Evolutionary conservation across 2,113 vertebrate species (phyloP).

Genomic region (Andinoacara biseriatus): DNA sequence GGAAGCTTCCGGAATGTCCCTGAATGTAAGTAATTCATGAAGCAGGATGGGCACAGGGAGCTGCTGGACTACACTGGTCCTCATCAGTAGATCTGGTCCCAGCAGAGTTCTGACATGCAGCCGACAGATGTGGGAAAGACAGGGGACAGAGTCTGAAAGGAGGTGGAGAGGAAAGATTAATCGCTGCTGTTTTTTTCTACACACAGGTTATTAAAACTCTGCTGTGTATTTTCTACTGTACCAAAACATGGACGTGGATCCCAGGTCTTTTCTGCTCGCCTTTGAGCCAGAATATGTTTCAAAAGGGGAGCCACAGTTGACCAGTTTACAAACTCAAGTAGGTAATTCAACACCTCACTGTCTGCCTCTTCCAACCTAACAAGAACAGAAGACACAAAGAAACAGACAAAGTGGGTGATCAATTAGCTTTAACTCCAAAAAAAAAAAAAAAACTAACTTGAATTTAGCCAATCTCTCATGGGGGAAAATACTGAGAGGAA

Average conservation of each 20-base stretch:
- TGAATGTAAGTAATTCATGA: conserved; percentile 74
- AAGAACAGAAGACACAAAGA: conserved; percentile 5
- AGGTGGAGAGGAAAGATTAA: background rate
- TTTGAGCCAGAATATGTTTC: conserved; percentile 75
- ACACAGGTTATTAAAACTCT: background rate
- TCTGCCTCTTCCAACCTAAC: conserved; percentile 79
- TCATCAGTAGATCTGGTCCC: conserved; percentile 68
- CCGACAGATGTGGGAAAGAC: conserved; percentile 76
- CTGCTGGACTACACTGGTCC: conserved; percentile 53
- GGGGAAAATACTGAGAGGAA: background rate
- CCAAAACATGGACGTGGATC: conserved; percentile 76
- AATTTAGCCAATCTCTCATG: too few relatives aligned
- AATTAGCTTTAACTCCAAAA: background rate
- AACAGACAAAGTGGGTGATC: background rate
- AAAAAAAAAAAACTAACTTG: too few relatives aligned
- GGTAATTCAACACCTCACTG: conserved; percentile 79
- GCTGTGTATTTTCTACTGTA: conserved; percentile 54
- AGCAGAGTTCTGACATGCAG: conserved; percentile 63
- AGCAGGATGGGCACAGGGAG: conserved; percentile 74
- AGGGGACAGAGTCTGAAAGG: conserved; percentile 66
- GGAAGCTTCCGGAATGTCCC: conserved; percentile 43
- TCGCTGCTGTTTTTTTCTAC: background rate
- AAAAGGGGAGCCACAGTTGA: conserved; percentile 75
- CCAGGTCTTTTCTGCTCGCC: conserved; percentile 73
- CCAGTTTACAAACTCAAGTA: conserved; percentile 90